Evolutionary conservation across 1,140 invertebrate genomes (phyloP).

Genomic region (Tetragnatha versicolor): DNA sequence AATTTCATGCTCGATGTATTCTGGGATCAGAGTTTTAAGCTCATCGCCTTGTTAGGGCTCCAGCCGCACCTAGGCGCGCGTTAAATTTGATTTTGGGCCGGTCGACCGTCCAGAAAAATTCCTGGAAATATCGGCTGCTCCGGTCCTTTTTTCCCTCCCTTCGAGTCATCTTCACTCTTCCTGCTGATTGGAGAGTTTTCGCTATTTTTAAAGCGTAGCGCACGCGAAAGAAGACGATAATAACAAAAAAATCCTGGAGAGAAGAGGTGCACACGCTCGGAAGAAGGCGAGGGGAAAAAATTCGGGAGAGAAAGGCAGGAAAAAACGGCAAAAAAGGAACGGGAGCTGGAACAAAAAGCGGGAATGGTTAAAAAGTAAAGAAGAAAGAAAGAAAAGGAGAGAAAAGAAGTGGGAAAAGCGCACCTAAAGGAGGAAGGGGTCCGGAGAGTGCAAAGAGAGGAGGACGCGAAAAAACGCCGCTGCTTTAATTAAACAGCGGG

Average conservation of each 20-base stretch:
- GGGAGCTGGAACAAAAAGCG: neutral
- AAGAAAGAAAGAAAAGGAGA: neutral
- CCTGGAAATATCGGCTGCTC: no score
- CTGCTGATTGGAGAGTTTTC: slow-evolving; percentile 44
- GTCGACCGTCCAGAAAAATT: neutral
- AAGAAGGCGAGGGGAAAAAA: slow-evolving; percentile 29
- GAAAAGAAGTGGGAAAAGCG: slow-evolving; percentile 24
- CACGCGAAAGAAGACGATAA: neutral
- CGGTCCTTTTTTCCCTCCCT: no score
- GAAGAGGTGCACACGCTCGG: slow-evolving; percentile 12
- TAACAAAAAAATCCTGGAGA: slow-evolving; percentile 16
- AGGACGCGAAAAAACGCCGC: slow-evolving; percentile 33
- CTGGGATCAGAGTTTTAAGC: no score
- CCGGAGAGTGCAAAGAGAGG: slow-evolving; percentile 3
- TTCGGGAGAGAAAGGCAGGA: neutral
- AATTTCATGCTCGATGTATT: no score
- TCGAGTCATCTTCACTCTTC: slow-evolving; percentile 21
- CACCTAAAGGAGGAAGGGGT: neutral
- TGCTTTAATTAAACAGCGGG: slow-evolving; percentile 53
- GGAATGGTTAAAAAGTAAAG: neutral
- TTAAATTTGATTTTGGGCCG: slow-evolving; percentile 35
- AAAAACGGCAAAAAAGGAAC: neutral
- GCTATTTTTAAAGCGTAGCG: slow-evolving; percentile 46
- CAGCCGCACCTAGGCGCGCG: no score
- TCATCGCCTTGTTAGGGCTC: no score